Conservation (phyloP, 2,888 invertebrate species). For the Danaus chrysippus region DNA sequence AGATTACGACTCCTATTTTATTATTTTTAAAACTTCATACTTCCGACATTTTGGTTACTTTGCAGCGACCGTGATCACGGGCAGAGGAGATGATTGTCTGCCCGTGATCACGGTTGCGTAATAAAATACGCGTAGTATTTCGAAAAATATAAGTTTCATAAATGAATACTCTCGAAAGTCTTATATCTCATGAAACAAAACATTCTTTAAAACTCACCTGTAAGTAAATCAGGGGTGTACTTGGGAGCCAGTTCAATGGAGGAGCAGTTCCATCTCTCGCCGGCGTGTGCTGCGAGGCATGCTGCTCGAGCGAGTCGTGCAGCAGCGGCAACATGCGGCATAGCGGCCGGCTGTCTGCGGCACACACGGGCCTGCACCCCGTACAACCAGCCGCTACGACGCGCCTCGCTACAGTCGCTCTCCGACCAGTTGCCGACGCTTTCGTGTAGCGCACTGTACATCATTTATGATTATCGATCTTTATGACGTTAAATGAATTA, state of each 20-base stretch:
- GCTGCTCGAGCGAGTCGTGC: constrained; percentile 83
- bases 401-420: constrained; percentile 60
- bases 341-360: constrained; percentile 82
- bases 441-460: constrained; percentile 59
- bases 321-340: constrained; percentile 88
- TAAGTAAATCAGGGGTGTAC: constrained; percentile 86
- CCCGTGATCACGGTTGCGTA: too few species aligned
- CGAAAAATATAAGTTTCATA: too few species aligned
- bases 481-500: constrained; percentile 15
- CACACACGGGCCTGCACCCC: constrained; percentile 80
- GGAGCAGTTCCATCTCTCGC: constrained; percentile 91
- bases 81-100: too few species aligned
- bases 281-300: constrained; percentile 84
- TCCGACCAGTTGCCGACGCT: constrained; percentile 73
- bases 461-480: too few species aligned
- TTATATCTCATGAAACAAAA: too few species aligned
- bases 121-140: too few species aligned
- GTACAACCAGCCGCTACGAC: constrained; percentile 76
- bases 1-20: too few species aligned
- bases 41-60: too few species aligned
- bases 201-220: constrained; percentile 74
- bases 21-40: too few species aligned
- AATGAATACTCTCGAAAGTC: too few species aligned
- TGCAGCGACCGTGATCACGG: too few species aligned
- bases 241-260: constrained; percentile 85